Evolutionary conservation across 1,140 invertebrate genomes (phyloP).

Genomic region (Anastrepha obliqua): DNA sequence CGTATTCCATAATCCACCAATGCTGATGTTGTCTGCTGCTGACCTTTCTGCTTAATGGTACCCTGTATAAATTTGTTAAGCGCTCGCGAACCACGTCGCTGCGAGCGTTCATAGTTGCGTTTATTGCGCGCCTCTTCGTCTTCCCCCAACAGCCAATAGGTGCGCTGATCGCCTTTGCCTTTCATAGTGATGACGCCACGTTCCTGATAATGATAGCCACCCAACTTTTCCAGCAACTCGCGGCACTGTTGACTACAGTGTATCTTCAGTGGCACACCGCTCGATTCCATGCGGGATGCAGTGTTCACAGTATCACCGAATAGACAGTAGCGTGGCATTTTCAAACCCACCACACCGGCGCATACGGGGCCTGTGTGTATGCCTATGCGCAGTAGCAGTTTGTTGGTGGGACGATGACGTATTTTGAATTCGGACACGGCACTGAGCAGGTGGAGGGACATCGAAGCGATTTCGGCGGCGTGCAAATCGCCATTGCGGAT

Average conservation of each 20-base stretch:
- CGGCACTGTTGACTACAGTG: constrained; percentile 88
- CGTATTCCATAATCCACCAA: constrained; percentile 74
- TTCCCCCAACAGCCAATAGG: constrained; percentile 91
- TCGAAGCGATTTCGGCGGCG: constrained; percentile 93
- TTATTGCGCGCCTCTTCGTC: constrained; percentile 77
- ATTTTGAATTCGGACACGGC: constrained; percentile 91
- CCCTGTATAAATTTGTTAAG: constrained; percentile 72
- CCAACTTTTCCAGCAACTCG: constrained; percentile 82
- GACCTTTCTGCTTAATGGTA: constrained; percentile 65
- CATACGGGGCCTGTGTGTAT: constrained; percentile 88
- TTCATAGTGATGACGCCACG: constrained; percentile 90
- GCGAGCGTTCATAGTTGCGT: constrained; percentile 76
- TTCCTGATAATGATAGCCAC: constrained; percentile 84
- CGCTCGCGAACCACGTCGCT: constrained; percentile 71
- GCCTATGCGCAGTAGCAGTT: constrained; percentile 90
- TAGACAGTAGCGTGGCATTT: constrained; percentile 96
- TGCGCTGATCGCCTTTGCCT: constrained; percentile 88
- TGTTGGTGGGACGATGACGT: constrained; percentile 88
- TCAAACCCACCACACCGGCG: constrained; percentile 90
- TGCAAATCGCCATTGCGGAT: constrained; percentile 87
- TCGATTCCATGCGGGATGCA: constrained; percentile 95
- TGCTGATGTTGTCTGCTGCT: constrained; percentile 58
- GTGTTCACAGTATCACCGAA: constrained; percentile 97
- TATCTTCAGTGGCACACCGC: constrained; percentile 89
- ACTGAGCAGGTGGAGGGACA: constrained; percentile 90